These are phyloP conservation scores for Paragorgia papillata DNA, from an alignment of 92 coral and sea anemone species.

Conservation along the genomic window DNA sequence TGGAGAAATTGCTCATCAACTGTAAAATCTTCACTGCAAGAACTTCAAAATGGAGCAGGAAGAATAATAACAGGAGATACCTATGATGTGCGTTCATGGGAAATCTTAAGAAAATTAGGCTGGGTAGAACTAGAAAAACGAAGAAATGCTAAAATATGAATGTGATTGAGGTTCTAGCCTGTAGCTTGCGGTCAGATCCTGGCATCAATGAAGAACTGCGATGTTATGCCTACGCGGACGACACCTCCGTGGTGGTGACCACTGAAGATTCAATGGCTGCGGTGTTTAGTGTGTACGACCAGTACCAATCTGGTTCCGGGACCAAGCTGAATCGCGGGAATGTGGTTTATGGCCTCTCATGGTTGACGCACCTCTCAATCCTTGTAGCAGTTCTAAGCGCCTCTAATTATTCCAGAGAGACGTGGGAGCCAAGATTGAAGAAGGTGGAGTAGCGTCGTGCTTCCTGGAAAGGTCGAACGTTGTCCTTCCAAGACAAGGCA, in stretches of 20 bases:
- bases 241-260: constrained; percentile 19
- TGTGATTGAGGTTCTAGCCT: constrained; percentile 36
- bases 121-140: too few relatives aligned
- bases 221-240: constrained; percentile 38
- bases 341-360: constrained; percentile 47
- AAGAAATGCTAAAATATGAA: too few relatives aligned
- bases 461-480: constrained; percentile 17
- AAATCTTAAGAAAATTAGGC: too few relatives aligned
- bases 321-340: constrained; percentile 21
- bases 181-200: background rate
- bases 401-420: background rate
- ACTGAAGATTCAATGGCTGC: background rate
- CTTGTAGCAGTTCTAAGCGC: constrained; percentile 11
- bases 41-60: too few relatives aligned
- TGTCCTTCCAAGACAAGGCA: constrained; percentile 46
- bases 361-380: constrained; percentile 29
- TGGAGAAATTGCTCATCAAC: too few relatives aligned
- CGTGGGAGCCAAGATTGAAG: constrained; percentile 11
- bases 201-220: background rate
- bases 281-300: background rate
- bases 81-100: too few relatives aligned
- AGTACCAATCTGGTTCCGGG: constrained; percentile 40
- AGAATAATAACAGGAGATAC: too few relatives aligned
- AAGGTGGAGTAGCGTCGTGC: background rate
- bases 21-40: too few relatives aligned